Base-by-base conservation (phyloP, 2,113 vertebrate species). In the Ammodytes dubius region DNA sequence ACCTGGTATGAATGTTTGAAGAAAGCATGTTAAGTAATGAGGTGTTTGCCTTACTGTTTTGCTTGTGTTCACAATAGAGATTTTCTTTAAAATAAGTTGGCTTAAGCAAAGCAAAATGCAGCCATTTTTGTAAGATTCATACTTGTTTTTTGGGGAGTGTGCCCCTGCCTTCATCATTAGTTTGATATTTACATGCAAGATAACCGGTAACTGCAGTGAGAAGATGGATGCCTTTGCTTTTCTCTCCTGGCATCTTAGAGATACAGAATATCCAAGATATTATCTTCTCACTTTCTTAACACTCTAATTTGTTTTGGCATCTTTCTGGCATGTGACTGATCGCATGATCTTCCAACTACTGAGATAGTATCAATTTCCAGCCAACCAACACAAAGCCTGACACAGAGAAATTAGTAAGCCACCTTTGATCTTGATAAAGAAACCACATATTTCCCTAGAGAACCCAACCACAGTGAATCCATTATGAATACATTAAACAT, bases 241-340 rank as follows among this genome's bases (percentile, higher is more conserved):
- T 64, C 12, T 50, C 6, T n/a, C 8, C 4, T 13, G 6, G 39
- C 45, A 50, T 74, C 58, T 77, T 14, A 35, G 19, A 66, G 10
- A 39, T 27, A 27, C 27, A 27, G 27, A 27, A 35, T 56, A 42
- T 37, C 58, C 40, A 12, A 52, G 45, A 68, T 52, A 63, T 64
- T 52, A 77, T 57, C 50, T 4, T 57, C 42, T 61, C 52, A 43
- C 59, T 74, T 42, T 57, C 47, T 5, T 70, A 52, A 70, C 57
- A 82, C 64, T 64, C 49, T 87, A 46, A 80, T 85, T 90, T 86
- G 74, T 75, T 84, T 82, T 83, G 72, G 75, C 76, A 78, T 79
- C 76, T 74, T 45, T 73, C 39, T 71, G 78, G 73, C 75, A 81
- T 76, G 81, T 76, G 80, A 47, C 47, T 40, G 19, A 77, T 80